phyloP scores from a whole-genome alignment of 2,113 vertebrate species.

The Callopanchax toddi region DNA sequence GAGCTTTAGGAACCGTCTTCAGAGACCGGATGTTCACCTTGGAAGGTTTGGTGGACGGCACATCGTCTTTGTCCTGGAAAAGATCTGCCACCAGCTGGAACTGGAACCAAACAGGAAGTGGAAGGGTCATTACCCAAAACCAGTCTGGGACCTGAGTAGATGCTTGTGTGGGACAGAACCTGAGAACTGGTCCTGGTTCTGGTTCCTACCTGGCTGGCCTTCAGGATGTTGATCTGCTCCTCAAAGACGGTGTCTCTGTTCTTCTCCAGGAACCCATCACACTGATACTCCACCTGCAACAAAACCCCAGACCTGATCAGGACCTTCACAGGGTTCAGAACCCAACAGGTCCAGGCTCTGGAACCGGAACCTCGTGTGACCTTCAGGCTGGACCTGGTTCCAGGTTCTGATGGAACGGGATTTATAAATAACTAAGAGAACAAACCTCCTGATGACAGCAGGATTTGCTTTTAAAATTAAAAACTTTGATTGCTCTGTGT shows the following conservation, averaged over 20 bases:
- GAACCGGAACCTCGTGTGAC: too few species aligned
- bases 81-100: constrained; percentile 90
- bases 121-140: neutral
- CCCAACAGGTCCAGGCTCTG: too few species aligned
- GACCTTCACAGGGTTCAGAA: too few species aligned
- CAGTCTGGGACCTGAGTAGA: too few species aligned
- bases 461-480: too few species aligned
- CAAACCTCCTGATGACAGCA: too few species aligned
- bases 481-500: too few species aligned
- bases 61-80: constrained; percentile 84
- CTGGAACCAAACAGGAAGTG: constrained; percentile 69
- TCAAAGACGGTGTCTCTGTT: constrained; percentile 92
- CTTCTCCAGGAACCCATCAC: constrained; percentile 91
- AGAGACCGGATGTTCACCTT: constrained; percentile 85
- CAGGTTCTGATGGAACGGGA: too few species aligned
- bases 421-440: too few species aligned
- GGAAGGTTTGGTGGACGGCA: constrained; percentile 39
- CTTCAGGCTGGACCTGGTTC: too few species aligned
- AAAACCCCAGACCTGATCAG: neutral
- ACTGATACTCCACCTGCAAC: constrained; percentile 89
- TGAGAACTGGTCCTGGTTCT: neutral
- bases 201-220: constrained; percentile 88
- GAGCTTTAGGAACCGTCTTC: constrained; percentile 77
- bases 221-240: constrained; percentile 94
- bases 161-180: neutral